Evolutionary conservation across 2,113 vertebrate genomes (phyloP).

Genomic region (Daubentonia madagascariensis): DNA sequence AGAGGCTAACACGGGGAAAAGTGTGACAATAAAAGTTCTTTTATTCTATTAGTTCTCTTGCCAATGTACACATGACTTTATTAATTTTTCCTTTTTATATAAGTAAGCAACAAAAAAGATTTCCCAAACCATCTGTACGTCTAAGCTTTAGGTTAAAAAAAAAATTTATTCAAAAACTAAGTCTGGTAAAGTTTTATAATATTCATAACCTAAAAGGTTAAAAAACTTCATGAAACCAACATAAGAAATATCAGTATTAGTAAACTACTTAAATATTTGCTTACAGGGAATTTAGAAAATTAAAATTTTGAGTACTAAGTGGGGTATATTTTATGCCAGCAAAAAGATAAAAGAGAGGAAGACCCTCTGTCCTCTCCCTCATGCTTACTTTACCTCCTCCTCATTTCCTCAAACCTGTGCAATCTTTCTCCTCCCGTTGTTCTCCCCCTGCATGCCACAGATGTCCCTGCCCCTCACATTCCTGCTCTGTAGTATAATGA

Average conservation of each 20-base stretch:
- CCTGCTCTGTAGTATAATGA: not conserved
- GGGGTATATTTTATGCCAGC: not conserved
- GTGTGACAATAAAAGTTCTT: not conserved
- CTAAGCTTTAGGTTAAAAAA: not conserved
- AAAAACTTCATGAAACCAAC: not conserved
- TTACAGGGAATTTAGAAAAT: not conserved
- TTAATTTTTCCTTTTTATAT: not conserved
- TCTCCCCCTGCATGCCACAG: not conserved
- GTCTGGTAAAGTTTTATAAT: not conserved
- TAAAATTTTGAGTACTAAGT: not conserved
- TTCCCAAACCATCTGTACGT: not conserved
- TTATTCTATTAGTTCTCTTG: not conserved
- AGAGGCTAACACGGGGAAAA: not conserved
- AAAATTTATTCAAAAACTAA: not conserved
- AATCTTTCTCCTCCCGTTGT: not conserved
- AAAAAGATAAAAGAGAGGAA: not conserved
- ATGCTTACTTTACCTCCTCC: not conserved
- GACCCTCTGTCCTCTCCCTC: not conserved
- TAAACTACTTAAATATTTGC: not conserved
- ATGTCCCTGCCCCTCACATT: not conserved
- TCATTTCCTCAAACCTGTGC: not conserved
- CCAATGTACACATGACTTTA: not conserved
- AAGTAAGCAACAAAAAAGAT: not conserved
- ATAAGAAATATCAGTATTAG: not conserved
- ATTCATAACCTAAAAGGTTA: not conserved